Conservation (phyloP, 2,888 invertebrate species). For the Brachyptera putata region DNA sequence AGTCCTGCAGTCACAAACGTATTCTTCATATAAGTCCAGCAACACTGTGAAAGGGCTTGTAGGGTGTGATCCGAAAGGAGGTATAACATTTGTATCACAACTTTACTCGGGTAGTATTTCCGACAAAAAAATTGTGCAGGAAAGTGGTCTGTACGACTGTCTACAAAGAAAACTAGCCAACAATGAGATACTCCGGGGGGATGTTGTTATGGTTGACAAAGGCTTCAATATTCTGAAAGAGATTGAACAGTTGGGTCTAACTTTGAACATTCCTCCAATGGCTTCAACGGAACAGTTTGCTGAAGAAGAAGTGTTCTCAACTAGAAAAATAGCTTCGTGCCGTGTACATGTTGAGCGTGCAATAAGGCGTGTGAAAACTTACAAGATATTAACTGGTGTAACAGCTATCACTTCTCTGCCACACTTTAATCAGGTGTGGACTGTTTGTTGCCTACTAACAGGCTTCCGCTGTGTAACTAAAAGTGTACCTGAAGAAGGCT, state of each 20-base stretch:
- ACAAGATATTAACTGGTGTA: not conserved
- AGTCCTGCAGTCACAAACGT: slow-evolving; percentile 18
- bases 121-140: slow-evolving; percentile 12
- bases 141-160: slow-evolving; percentile 10
- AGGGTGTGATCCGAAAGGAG: slow-evolving; percentile 17
- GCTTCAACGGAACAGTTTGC: slow-evolving; percentile 12
- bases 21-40: slow-evolving; percentile 15
- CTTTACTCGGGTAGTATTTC: slow-evolving; percentile 14
- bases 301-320: slow-evolving; percentile 4
- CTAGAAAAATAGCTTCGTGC: slow-evolving; percentile 10
- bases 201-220: slow-evolving; percentile 13
- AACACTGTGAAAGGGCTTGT: slow-evolving; percentile 16
- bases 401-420: slow-evolving; percentile 1
- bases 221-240: slow-evolving; percentile 10
- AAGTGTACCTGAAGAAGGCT: too few species aligned
- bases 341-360: slow-evolving; percentile 9
- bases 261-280: slow-evolving; percentile 14
- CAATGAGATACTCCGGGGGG: slow-evolving; percentile 6
- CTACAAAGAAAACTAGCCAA: slow-evolving; percentile 4
- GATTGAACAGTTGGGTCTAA: slow-evolving; percentile 1
- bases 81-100: slow-evolving; percentile 11
- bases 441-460: slow-evolving; percentile 5
- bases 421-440: slow-evolving; percentile 6
- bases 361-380: slow-evolving; percentile 2
- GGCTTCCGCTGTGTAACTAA: slow-evolving; percentile 14